Conservation (phyloP, 1,140 invertebrate species). For the Polyergus mexicanus region DNA sequence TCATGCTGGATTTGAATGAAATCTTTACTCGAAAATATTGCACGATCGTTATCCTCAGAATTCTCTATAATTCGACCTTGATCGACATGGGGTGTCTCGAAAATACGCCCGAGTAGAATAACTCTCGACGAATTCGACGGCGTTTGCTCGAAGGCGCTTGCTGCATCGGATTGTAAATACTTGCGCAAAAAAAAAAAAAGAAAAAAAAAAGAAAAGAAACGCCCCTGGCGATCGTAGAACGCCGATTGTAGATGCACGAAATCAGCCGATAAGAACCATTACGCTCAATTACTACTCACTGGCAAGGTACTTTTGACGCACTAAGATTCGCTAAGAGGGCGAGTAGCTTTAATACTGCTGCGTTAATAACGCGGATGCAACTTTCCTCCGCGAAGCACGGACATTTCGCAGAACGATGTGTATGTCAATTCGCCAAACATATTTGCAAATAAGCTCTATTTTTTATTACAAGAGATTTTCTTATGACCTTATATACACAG, state of each 20-base stretch:
- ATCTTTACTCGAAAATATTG: background rate
- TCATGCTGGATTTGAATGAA: background rate
- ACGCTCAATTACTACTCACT: constrained; percentile 60
- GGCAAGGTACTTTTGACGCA: constrained; percentile 61
- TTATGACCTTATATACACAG: background rate
- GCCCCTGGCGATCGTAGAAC: constrained; percentile 36
- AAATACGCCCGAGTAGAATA: background rate
- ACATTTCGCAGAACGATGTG: background rate
- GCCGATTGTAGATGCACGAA: constrained; percentile 49
- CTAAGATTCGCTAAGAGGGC: constrained; percentile 48
- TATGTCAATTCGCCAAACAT: background rate
- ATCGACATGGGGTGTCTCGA: constrained; percentile 9
- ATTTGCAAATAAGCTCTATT: constrained; percentile 1
- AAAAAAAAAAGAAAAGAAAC: too few relatives aligned
- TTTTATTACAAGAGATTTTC: constrained; percentile 22
- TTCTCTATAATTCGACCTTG: constrained; percentile 7
- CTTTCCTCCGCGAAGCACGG: constrained; percentile 51
- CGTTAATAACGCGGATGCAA: constrained; percentile 28
- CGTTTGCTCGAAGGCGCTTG: constrained; percentile 18
- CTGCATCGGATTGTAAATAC: constrained; percentile 54
- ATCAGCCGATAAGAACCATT: constrained; percentile 60
- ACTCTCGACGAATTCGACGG: constrained; percentile 31
- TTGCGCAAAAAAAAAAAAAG: constrained; percentile 5
- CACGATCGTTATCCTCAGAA: background rate
- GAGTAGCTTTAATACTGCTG: constrained; percentile 60